Conservation (phyloP, 2,113 vertebrate genomes). For the Brachypodius melanocephalos region DNA sequence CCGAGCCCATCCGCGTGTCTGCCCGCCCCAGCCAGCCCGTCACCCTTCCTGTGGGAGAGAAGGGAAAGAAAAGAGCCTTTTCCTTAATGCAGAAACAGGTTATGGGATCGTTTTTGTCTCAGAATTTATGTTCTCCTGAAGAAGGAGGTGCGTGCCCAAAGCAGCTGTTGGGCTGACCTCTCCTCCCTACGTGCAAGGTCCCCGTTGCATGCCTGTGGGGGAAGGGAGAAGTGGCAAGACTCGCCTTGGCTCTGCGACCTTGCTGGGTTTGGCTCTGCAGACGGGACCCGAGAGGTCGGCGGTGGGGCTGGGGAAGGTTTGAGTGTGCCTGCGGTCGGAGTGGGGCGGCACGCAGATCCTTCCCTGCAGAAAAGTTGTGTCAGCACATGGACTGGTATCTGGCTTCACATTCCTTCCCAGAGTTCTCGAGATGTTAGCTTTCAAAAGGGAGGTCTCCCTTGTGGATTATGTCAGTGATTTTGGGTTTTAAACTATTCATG, state of each 20-base stretch:
- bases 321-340: fast-evolving
- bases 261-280: not conserved
- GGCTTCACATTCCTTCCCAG: not conserved
- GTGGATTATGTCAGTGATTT: conserved; percentile 6
- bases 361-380: not conserved
- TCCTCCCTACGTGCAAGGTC: not conserved
- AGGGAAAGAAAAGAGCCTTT: not conserved
- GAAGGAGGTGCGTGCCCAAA: not conserved
- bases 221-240: not conserved
- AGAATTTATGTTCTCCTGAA: not conserved
- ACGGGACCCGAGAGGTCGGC: fast-evolving
- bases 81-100: not conserved
- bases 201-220: not conserved
- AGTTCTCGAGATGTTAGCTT: not conserved
- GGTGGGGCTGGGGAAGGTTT: not conserved
- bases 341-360: not conserved
- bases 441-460: not conserved
- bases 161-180: not conserved
- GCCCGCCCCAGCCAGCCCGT: not conserved
- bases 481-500: conserved; percentile 22
- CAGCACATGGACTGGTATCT: not conserved
- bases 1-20: not conserved
- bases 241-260: not conserved
- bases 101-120: not conserved
- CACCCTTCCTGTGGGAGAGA: not conserved